Evolutionary conservation across 2,888 invertebrate genomes (phyloP).

Genomic region (Eremobia ochroleuca): DNA sequence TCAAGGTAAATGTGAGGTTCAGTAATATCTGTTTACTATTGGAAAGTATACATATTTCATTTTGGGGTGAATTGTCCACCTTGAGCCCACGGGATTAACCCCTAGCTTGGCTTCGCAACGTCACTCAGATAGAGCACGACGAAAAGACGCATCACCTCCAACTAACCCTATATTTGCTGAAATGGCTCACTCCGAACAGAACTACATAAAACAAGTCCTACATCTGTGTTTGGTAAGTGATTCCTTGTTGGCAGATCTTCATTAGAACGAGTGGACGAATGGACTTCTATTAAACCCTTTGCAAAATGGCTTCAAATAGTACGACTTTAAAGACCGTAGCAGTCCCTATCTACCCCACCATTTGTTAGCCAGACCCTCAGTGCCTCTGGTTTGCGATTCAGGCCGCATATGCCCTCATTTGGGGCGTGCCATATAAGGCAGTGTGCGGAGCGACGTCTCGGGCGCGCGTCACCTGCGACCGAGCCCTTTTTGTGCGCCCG

Average conservation of each 20-base stretch:
- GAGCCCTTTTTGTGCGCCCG: slow-evolving; percentile 65
- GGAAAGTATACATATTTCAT: too few species aligned
- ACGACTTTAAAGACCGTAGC: background rate
- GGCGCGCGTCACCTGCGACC: slow-evolving; percentile 66
- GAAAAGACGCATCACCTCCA: background rate
- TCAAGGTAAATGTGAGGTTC: background rate
- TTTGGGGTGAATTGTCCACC: background rate
- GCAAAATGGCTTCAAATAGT: background rate
- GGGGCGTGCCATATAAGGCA: slow-evolving; percentile 63
- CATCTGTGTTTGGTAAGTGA: background rate
- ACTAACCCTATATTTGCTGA: background rate
- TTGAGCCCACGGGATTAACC: background rate
- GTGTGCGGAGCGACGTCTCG: slow-evolving; percentile 56
- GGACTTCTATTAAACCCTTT: background rate
- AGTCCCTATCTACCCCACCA: slow-evolving; percentile 6
- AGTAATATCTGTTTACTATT: background rate
- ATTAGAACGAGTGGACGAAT: background rate
- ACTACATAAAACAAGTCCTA: background rate
- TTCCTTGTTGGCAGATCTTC: background rate
- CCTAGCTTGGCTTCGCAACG: background rate
- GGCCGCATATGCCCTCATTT: slow-evolving; percentile 59
- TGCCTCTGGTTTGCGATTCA: slow-evolving; percentile 34
- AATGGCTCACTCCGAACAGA: background rate
- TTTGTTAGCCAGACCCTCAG: background rate
- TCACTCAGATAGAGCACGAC: too few species aligned